These are phyloP conservation scores for Cynaeus angustus DNA, from an alignment of 2,888 invertebrate species.

Conservation along the genomic window DNA sequence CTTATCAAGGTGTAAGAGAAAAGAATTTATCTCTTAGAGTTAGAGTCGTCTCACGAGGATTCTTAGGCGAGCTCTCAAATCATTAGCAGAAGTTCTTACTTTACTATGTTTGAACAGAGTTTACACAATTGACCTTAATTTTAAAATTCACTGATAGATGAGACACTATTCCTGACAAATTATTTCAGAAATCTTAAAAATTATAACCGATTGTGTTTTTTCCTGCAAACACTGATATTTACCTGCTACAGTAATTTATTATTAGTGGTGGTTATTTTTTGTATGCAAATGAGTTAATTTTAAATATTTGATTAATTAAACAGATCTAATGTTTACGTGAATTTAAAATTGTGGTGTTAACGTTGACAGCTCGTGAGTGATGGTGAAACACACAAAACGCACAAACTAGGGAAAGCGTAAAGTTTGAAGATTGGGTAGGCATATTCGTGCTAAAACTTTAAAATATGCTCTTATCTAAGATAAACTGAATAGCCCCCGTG, in stretches of 20 bases:
- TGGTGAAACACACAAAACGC: slow-evolving; percentile 26
- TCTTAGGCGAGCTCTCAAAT: neutral
- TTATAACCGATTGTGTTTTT: no score
- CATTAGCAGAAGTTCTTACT: neutral
- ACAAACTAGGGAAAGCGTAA: slow-evolving; percentile 41
- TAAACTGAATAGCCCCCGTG: slow-evolving; percentile 39
- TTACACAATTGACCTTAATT: no score
- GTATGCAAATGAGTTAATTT: no score
- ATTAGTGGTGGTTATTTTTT: no score
- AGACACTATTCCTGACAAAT: no score
- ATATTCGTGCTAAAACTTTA: slow-evolving; percentile 40
- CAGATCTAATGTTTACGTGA: neutral
- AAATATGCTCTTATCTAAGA: slow-evolving; percentile 40
- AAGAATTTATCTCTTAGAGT: slow-evolving; percentile 11
- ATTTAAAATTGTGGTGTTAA: slow-evolving; percentile 19
- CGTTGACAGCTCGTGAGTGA: slow-evolving; percentile 34
- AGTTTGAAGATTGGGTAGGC: slow-evolving; percentile 36
- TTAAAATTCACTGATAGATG: no score
- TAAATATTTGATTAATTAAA: neutral
- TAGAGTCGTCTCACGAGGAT: neutral
- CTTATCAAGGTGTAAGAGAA: slow-evolving; percentile 20
- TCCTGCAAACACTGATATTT: no score
- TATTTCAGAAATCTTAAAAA: no score
- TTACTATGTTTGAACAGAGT: neutral
- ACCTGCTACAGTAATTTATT: no score